phyloP scores from a whole-genome alignment of 2,113 vertebrate species.

The Scytalopus superciliaris region DNA sequence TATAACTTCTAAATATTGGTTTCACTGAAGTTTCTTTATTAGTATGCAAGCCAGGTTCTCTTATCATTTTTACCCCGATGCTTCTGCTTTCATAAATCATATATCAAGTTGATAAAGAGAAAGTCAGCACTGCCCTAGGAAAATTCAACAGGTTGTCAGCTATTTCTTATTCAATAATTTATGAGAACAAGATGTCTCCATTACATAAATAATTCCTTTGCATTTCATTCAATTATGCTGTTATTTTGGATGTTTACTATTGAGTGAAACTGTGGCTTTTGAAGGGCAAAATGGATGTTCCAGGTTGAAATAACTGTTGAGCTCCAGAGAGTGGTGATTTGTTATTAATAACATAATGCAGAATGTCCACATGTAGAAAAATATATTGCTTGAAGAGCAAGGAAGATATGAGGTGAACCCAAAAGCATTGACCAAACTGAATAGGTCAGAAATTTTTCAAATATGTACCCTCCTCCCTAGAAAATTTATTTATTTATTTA shows the following conservation, averaged over 20 bases:
- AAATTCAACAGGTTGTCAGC: slow-evolving; percentile 58
- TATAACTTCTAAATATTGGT: not conserved
- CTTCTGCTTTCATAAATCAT: slow-evolving; percentile 69
- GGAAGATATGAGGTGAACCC: not conserved
- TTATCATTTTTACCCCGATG: slow-evolving; percentile 49
- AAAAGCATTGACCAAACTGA: not conserved
- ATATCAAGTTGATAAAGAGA: slow-evolving; percentile 66
- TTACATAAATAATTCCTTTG: slow-evolving; percentile 73
- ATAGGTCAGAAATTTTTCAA: not conserved
- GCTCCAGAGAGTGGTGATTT: not conserved
- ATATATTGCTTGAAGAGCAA: not conserved
- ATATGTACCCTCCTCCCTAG: fast-evolving
- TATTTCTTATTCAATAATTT: slow-evolving; percentile 69
- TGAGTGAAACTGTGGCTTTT: slow-evolving; percentile 18
- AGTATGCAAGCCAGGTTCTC: slow-evolving; percentile 42
- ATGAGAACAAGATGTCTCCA: slow-evolving; percentile 69
- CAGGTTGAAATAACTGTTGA: not conserved
- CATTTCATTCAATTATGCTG: slow-evolving; percentile 63
- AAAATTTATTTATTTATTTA: too few species aligned
- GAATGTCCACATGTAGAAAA: not conserved
- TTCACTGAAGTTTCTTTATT: slow-evolving; percentile 12
- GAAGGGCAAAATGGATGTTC: slow-evolving; percentile 19
- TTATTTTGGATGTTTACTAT: slow-evolving; percentile 58
- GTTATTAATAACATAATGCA: not conserved
- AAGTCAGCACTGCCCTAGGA: slow-evolving; percentile 57